Percentiles rank a stretch among this genome's conserved stretches.
These are phyloP conservation scores for Dolichallabes microphthalmus DNA, from an alignment of 2,113 vertebrate species.

Conservation along the genomic window DNA sequence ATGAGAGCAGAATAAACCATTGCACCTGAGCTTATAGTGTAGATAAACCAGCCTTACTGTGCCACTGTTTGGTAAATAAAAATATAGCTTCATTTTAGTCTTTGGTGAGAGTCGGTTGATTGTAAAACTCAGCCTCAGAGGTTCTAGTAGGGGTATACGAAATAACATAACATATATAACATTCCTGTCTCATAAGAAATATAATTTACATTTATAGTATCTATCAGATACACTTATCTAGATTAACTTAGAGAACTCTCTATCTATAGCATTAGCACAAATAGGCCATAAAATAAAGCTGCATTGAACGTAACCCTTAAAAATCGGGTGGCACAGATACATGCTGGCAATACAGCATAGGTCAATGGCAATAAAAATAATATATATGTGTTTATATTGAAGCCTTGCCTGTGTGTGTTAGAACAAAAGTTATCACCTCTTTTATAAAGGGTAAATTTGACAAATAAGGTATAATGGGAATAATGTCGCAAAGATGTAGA, in stretches of 20 bases:
- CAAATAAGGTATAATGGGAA: no score
- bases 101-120: background rate
- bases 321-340: no score
- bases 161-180: background rate
- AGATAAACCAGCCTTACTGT: slow-evolving; percentile 2
- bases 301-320: background rate
- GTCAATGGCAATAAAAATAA: no score
- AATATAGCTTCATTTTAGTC: background rate
- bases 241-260: background rate
- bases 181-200: background rate
- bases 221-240: background rate
- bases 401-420: no score
- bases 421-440: no score
- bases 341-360: no score
- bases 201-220: background rate
- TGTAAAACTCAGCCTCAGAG: background rate
- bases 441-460: no score
- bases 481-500: no score
- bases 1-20: slow-evolving; percentile 48
- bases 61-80: slow-evolving; percentile 4
- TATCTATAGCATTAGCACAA: background rate
- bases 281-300: background rate
- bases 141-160: background rate
- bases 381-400: no score
- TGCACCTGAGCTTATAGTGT: slow-evolving; percentile 42